Evolutionary conservation across 1,140 invertebrate species (phyloP), one percentile per base, ranked within the genome.

Genomic region (Penaeus vannamei): DNA sequence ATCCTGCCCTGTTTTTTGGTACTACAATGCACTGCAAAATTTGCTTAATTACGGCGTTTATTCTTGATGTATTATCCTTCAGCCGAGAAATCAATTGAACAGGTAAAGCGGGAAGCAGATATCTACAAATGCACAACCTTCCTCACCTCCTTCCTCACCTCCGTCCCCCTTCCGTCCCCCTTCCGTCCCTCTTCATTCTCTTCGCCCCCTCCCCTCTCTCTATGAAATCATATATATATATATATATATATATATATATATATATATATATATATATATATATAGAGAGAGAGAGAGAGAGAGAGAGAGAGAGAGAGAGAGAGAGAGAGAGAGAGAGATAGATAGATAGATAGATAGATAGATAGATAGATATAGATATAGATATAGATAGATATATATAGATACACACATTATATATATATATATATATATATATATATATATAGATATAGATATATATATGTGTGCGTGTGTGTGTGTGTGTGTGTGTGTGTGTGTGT

Each of bases 341-440:
- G 32, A 77, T 19, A 77, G 20, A 19, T 26, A 77, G 17, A 77
- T 77, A 77, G 20, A 77, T 77, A 77, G 20, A 77, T 77, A 77
- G 20, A 77, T 77, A 77, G 20, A 77, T 77, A 77, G 20, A 77
- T 77, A 77, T 77, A 77, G 20, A 77, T 77, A 77, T 77, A 77
- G 20, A 77, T 77, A 77, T 77, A 77, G 20, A 77, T 77, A 77
- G 20, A 77, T 77, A 77, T 77, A 77, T 77, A 77, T 77, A 77
- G 20, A 77, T 77, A 26, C 32, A 77, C 32, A 77, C 32, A 77
- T 77, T n/a, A 77, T 77, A 77, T 77, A 79, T 79, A 79, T 29
- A 79, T 79, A 79, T 29, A 79, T 79, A 79, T 29, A 79, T 29
- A 79, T 79, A 79, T 29, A 79, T 79, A 79, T 29, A 79, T 29